A percentile compares a stretch with the other conserved stretches of the same genome.
Evolutionary conservation across 2,797 vertebrate species (phyloP).

Genomic region (Myiothlypis coronata): DNA sequence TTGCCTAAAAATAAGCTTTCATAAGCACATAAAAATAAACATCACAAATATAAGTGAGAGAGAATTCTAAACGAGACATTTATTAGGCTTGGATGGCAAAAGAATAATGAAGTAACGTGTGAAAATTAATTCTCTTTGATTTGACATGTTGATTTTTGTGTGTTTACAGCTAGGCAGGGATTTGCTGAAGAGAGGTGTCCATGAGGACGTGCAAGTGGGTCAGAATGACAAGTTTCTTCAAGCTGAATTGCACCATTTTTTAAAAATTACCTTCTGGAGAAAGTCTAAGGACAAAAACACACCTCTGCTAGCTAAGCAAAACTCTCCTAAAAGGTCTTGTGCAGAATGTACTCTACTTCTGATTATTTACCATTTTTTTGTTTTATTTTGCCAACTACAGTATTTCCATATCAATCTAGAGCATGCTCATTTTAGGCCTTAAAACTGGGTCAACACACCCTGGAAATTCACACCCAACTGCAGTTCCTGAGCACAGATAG

Average conservation of each 20-base stretch:
- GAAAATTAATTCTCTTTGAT: constrained; percentile 27
- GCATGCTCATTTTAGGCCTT: constrained; percentile 37
- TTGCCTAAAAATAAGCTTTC: constrained; percentile 11
- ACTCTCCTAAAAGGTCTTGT: background rate
- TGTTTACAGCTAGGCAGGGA: background rate
- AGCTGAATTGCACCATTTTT: background rate
- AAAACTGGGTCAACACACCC: constrained; percentile 69
- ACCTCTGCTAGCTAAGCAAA: background rate
- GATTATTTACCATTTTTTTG: background rate
- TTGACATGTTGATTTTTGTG: background rate
- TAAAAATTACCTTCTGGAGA: background rate
- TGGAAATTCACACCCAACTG: constrained; percentile 68
- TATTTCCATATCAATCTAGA: constrained; percentile 40
- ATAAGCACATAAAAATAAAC: background rate
- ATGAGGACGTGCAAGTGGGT: background rate
- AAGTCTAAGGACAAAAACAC: background rate
- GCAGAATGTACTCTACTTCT: background rate
- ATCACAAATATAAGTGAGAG: background rate
- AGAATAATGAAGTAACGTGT: background rate
- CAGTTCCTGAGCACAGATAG: constrained; percentile 29
- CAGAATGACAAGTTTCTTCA: background rate
- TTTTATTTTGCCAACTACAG: background rate
- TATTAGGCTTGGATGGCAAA: constrained; percentile 1
- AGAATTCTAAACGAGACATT: constrained; percentile 27
- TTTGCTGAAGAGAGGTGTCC: background rate